Base-by-base conservation (phyloP, 2,888 invertebrate species). In the Volucella inflata region DNA sequence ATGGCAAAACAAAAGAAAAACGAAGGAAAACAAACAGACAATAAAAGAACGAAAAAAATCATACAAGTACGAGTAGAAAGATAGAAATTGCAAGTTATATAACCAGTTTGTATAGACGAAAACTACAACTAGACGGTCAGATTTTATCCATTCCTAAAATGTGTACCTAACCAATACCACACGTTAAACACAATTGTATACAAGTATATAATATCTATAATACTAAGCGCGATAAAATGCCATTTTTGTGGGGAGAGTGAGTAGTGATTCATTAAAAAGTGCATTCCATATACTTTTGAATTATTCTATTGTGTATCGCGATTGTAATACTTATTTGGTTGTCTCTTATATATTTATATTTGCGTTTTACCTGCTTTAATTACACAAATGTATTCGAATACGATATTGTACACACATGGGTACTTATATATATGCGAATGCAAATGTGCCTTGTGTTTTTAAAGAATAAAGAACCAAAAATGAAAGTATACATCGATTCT, bases 51-150 rank as follows among this genome's bases (percentile, higher is more conserved):
- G 51, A 50, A 74, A 30, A 50, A 53, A 50, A 59, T 46, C n/a
- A 42, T 9, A 50, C 12, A 46, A 21, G 30, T 30, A 30, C 30
- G 14, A 44, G 36, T 38, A 50, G 38, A 59, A 16, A 36, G 55
- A 46, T 11, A 38, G 42, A 83, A 83, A 78, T 55, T 78, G 68
- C 64, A 79, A 83, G 62, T 83, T 78, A 83, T 77, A 70, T 83
- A 83, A 83, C 83, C 46, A 74, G 78, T 83, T 82, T 78, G 48
- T 30, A 21, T 74, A 64, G 74, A 68, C 70, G 74, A 70, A 77
- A 82, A 77, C 78, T 83, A 72, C 30, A 30, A 30, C 78, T 55
- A 67, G 72, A 51, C 71, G 77, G 77, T 62, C 53, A 57, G 62
- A 62, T 57, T 48, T 67, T 65, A 60, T 59, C 59, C 59, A 55